Evolutionary conservation across 2,113 vertebrate species (phyloP), one percentile per base, ranked within the genome.

Genomic region (Leucopsar rothschildi): DNA sequence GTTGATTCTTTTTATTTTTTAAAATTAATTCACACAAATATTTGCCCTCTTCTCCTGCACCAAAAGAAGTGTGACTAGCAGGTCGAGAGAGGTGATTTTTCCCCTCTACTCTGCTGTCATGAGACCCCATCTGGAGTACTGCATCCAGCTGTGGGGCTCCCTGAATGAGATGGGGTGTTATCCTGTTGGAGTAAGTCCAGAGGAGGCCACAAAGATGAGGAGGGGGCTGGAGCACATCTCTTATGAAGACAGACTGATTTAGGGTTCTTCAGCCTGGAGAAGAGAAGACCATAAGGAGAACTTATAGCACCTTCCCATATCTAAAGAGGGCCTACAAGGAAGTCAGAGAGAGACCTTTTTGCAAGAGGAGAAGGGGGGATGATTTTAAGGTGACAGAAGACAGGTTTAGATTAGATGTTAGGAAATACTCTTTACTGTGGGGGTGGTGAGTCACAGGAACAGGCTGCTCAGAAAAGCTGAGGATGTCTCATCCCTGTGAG

Each of bases 231-330:
- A 42, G 14, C 13, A 64, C 25, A 17, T 71, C 49, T 50, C 7
- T 42, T 42, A 50, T 0, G 1, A 42, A 72, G 31, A 72, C 11
- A 15, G 59, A 37, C 23, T 55, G 33, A 31, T 7, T 64, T 64
- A 42, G 25, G 21, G 14, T 22, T 71, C 35, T 6, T 64, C 35
- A 56, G 21, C 14, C 7, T 42, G 35, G 13, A 71, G 49, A 52
- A 52, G 22, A 22, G 33, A 61, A 56, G 56, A 40, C 10, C 5
- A 2, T 22, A 20, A 50, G n/a, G 13, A 40, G 40, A 56, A 28
- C 3, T 49, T 40, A 10, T 1, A 35, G 25, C 50, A 64, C 17
- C 21, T 42, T 42, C 14, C 49, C 1, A 0, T 31, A 19, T 12
- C 14, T 49, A 35, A 71, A 35, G 21, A 63, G 17, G 14, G 11